A percentile compares a stretch with the other conserved stretches of the same genome.
These are phyloP conservation scores for Teinopalpus imperialis DNA, from an alignment of 2,888 invertebrate genomes.

Conservation along the genomic window DNA sequence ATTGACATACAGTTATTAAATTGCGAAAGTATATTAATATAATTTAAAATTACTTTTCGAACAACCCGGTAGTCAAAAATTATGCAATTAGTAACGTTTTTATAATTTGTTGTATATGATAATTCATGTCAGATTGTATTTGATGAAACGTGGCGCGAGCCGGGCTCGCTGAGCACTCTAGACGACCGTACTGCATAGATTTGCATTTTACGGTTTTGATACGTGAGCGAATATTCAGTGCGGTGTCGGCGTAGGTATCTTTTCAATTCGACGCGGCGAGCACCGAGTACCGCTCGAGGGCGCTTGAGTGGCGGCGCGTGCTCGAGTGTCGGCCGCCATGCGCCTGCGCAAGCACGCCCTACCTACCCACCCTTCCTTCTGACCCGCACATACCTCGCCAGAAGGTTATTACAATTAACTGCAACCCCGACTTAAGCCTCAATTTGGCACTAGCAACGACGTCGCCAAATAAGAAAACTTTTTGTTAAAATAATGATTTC, in stretches of 20 bases:
- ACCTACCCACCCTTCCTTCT: constrained; percentile 26
- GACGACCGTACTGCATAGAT: constrained; percentile 78
- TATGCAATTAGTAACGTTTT: constrained; percentile 38
- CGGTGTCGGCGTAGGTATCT: constrained; percentile 77
- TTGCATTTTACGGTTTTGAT: constrained; percentile 81
- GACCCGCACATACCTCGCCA: constrained; percentile 38
- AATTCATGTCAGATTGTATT: constrained; percentile 73
- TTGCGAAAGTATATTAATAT: too few relatives aligned
- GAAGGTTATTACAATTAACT: constrained; percentile 73
- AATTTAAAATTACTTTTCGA: too few relatives aligned
- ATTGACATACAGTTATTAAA: too few relatives aligned
- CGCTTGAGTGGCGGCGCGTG: constrained; percentile 75
- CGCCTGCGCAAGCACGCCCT: constrained; percentile 58
- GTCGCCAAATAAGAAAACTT: constrained; percentile 37
- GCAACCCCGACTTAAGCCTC: constrained; percentile 58
- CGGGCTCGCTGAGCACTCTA: constrained; percentile 62
- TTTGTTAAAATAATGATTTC: constrained; percentile 33
- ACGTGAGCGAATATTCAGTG: constrained; percentile 79
- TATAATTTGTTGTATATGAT: constrained; percentile 64
- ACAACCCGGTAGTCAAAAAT: too few relatives aligned
- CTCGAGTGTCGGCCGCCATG: constrained; percentile 65
- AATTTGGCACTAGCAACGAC: constrained; percentile 57
- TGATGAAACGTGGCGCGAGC: constrained; percentile 63
- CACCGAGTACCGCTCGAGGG: constrained; percentile 67
- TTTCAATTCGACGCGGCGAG: constrained; percentile 76